phyloP scores from a whole-genome alignment of 2,113 vertebrate species.

The Herpetotheres cachinnans region DNA sequence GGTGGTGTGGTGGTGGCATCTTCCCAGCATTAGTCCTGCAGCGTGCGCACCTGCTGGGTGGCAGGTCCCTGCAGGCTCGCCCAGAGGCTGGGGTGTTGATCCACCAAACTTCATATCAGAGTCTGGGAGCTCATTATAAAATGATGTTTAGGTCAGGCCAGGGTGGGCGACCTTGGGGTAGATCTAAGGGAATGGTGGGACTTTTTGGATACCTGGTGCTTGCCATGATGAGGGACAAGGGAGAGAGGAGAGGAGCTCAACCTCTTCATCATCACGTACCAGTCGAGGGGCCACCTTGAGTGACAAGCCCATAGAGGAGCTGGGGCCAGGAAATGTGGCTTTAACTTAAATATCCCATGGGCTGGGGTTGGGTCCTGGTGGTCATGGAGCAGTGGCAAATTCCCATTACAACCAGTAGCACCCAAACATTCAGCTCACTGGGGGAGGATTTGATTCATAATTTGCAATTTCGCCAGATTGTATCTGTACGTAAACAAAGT shows the following conservation, averaged over 20 bases:
- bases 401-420: background rate
- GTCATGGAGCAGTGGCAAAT: background rate
- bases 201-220: background rate
- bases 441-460: background rate
- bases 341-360: background rate
- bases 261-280: background rate
- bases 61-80: background rate
- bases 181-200: background rate
- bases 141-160: background rate
- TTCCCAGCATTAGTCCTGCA: background rate
- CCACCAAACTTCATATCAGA: background rate
- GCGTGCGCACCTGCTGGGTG: background rate
- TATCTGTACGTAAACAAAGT: background rate
- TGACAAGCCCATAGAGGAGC: background rate
- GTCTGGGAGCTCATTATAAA: background rate
- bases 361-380: background rate
- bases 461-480: background rate
- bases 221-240: background rate
- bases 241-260: background rate
- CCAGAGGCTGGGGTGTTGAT: background rate
- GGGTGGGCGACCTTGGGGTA: background rate
- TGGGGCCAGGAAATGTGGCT: background rate
- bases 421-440: accelerated
- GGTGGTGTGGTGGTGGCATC: background rate
- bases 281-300: background rate